Evolutionary conservation across 2,113 vertebrate species (phyloP).

Genomic region (Aptenodytes patagonicus): DNA sequence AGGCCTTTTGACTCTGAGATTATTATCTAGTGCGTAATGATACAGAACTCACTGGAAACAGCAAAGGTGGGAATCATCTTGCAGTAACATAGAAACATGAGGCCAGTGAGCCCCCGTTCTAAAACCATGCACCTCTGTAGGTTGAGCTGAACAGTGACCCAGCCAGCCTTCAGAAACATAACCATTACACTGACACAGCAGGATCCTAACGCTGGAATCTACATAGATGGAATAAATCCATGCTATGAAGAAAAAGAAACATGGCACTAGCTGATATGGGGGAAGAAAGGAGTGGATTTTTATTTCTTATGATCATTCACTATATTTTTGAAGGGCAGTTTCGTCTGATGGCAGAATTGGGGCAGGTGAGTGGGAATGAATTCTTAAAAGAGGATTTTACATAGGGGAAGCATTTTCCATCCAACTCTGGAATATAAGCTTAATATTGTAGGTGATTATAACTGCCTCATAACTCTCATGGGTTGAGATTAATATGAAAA

Average conservation of each 20-base stretch:
- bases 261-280: background rate
- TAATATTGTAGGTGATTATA: background rate
- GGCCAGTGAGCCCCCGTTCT: rapidly evolving
- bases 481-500: background rate
- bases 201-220: background rate
- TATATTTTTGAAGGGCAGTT: background rate
- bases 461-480: background rate
- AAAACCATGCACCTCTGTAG: background rate
- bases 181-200: rapidly evolving
- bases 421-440: background rate
- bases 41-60: background rate
- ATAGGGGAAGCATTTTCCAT: background rate
- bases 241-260: background rate
- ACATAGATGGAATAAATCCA: background rate
- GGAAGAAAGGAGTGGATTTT: background rate
- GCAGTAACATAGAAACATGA: background rate
- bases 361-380: background rate
- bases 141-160: background rate
- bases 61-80: background rate
- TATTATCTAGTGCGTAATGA: background rate
- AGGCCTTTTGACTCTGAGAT: background rate
- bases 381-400: background rate
- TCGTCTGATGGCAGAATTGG: background rate
- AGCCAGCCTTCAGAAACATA: background rate
- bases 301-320: background rate